Base-by-base conservation (phyloP, 2,113 vertebrate genomes). In the Neodontobutis hainanensis region DNA sequence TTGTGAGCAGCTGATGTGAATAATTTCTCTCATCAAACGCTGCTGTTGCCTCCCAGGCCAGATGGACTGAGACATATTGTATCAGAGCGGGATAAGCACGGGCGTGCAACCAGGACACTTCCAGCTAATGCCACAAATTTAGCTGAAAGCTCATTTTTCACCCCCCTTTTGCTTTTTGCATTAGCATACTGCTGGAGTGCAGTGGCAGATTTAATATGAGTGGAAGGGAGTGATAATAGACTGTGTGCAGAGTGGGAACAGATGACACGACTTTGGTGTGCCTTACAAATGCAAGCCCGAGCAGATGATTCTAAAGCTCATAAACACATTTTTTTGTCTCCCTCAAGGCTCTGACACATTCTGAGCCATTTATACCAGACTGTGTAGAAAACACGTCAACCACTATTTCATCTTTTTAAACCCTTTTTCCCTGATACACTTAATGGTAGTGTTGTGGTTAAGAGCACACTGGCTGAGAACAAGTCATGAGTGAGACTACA, bases 61-160 rank as follows among this genome's bases (percentile, higher is more conserved):
- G 86, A 87, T 88, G 84, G 90, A 77, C 68, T 52, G 78, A 72
- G 78, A 82, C 68, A 75, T 71, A 73, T 42, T 53, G 65, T 86
- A 71, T 79, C 85, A 67, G 58, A 27, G 52, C 63, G 63, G 70
- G 77, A 75, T 65, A 77, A 83, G 66, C 68, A 55, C 6, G 44
- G 71, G 57, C 73, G 19, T 38, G 35, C 32, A 47, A 84, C 79
- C 81, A 75, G 56, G 76, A 67, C 60, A 75, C 75, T 76, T 61
- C 62, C 78, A 70, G 71, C 61, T 60, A 75, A 74, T 68, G 65
- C 59, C 51, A 66, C 42, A 61, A 61, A 70, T 84, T 66, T 63
- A 62, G n/a, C 11, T 57, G 45, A 73, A 68, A 75, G 63, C 74
- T 78, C 32, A 64, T n/a, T 73, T 75, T 83, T 70, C 55, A 70